These are phyloP conservation scores for Isotomurus palustris DNA, from an alignment of 2,888 invertebrate genomes.

Conservation along the genomic window DNA sequence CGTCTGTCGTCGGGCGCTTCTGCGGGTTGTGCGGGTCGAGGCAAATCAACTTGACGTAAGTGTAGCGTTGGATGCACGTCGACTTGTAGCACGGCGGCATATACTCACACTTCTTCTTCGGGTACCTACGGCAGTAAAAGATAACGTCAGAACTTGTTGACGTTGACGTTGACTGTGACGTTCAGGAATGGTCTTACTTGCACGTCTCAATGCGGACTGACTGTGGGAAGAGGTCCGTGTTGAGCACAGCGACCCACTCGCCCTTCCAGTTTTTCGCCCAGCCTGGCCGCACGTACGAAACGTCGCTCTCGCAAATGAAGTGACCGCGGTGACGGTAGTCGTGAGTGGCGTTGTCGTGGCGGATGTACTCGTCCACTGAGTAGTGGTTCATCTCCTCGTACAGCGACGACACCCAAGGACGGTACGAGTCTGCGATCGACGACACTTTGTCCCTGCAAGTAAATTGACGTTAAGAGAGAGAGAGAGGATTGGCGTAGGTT, in stretches of 20 bases:
- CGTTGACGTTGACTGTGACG: not conserved
- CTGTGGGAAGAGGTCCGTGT: constrained; percentile 49
- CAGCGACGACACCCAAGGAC: constrained; percentile 45
- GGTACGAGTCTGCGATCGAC: constrained; percentile 46
- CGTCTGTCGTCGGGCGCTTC: constrained; percentile 48
- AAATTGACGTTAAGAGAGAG: not conserved
- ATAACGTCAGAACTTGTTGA: not conserved
- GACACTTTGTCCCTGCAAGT: constrained; percentile 47
- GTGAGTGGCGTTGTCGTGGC: constrained; percentile 48
- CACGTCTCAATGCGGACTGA: constrained; percentile 48
- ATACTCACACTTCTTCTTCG: constrained; percentile 48
- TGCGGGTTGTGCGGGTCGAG: constrained; percentile 47
- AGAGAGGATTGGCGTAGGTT: not conserved
- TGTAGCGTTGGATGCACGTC: constrained; percentile 48
- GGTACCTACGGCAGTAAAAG: constrained; percentile 40
- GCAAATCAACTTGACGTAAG: constrained; percentile 48
- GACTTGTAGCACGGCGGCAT: constrained; percentile 48
- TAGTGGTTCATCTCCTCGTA: constrained; percentile 48
- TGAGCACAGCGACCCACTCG: constrained; percentile 48
- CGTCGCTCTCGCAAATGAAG: constrained; percentile 49
- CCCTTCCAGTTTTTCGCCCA: constrained; percentile 49
- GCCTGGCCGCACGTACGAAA: constrained; percentile 48
- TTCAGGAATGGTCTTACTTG: constrained; percentile 45
- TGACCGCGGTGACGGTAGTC: constrained; percentile 47
- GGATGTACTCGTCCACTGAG: constrained; percentile 46